Evolutionary conservation across 2,888 invertebrate species (phyloP).

Genomic region (Marronus borbonicus): DNA sequence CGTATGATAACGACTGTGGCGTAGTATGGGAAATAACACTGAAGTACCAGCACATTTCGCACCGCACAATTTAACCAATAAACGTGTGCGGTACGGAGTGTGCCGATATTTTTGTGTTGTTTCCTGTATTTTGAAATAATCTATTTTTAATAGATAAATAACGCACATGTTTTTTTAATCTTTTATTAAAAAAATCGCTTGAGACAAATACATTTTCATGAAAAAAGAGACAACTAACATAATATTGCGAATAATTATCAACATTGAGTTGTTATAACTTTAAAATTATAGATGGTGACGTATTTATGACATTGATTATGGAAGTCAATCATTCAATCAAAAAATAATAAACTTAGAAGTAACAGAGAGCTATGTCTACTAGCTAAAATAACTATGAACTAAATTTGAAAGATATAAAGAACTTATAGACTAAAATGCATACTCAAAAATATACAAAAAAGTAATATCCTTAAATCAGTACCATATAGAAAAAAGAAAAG

Average conservation of each 20-base stretch:
- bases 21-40: too few relatives aligned
- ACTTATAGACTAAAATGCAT: constrained; percentile 55
- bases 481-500: constrained; percentile 54
- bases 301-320: constrained; percentile 57
- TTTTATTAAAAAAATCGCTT: constrained; percentile 58
- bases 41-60: too few relatives aligned
- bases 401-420: constrained; percentile 60
- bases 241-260: constrained; percentile 64
- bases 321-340: constrained; percentile 44
- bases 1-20: background rate
- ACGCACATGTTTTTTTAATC: constrained; percentile 17
- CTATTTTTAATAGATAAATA: background rate
- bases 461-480: constrained; percentile 58
- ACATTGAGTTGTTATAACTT: constrained; percentile 58
- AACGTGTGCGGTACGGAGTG: too few relatives aligned
- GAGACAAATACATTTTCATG: constrained; percentile 60
- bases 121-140: background rate
- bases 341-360: constrained; percentile 51
- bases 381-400: constrained; percentile 61
- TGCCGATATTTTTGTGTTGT: too few relatives aligned
- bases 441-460: constrained; percentile 57
- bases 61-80: too few relatives aligned
- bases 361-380: constrained; percentile 68
- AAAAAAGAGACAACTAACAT: constrained; percentile 62
- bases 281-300: constrained; percentile 56